Conservation (phyloP, 2,888 invertebrate species). For the Trachelus tabidus region DNA sequence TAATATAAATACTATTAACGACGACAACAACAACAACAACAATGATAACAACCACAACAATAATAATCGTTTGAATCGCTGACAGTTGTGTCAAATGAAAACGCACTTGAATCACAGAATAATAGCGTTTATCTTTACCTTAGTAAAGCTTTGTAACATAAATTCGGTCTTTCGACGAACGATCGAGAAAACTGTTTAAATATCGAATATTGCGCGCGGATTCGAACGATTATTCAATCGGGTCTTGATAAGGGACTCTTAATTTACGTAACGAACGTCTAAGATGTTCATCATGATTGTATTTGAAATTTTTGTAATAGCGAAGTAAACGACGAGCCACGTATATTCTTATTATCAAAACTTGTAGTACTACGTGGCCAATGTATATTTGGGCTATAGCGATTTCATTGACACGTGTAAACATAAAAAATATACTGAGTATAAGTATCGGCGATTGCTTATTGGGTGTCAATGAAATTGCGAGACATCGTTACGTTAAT, state of each 20-base stretch:
- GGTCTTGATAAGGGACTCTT: not conserved
- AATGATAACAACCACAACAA: not conserved
- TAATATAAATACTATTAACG: not conserved
- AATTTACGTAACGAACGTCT: not conserved
- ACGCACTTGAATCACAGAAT: not conserved
- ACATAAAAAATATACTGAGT: not conserved
- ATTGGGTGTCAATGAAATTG: not conserved
- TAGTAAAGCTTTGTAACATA: not conserved
- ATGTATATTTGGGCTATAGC: not conserved
- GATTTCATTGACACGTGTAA: not conserved
- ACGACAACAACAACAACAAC: not conserved
- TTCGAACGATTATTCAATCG: not conserved
- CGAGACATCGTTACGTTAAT: not conserved
- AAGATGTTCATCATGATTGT: not conserved
- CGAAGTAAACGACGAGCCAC: not conserved
- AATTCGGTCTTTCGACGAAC: not conserved
- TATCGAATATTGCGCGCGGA: not conserved
- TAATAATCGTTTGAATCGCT: not conserved
- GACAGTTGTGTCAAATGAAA: not conserved
- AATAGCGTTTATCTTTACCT: not conserved
- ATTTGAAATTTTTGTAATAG: not conserved
- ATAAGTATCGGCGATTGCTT: not conserved
- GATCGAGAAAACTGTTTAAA: not conserved
- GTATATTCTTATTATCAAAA: not conserved
- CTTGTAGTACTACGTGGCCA: not conserved